Base-by-base conservation (phyloP, 2,113 vertebrate genomes). In the Gnathonemus longibarbis region DNA sequence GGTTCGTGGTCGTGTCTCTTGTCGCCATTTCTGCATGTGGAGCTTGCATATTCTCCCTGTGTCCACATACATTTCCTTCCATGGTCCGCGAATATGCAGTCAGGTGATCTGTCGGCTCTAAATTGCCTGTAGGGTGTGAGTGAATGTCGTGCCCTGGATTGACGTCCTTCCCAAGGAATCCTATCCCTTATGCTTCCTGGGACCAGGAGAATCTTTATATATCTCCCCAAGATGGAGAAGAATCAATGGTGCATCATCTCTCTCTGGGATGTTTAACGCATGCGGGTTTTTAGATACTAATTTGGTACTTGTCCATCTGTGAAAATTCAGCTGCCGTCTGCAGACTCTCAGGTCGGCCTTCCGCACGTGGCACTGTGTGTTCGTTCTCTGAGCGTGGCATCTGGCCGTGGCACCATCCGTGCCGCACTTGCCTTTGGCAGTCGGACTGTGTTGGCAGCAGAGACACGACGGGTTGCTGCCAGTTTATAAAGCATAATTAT, bases 371-470 rank as follows among this genome's bases (percentile, higher is more conserved):
- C 50, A 27, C 19, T 7, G 31, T 31, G 31, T 35, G 48, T 50
- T 49, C 52, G 1, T 56, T 87, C 85, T 27, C 49, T 31, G 87
- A 35, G n/a, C 8, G 50, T 87, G 85, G 35, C 85, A 53, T 31
- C 85, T 87, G 85, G 85, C 50, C 31, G 85, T 24, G 24, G 31
- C 50, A 19, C 27, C 50, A 21, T 35, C 50, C 50, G 9, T 19
- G 80, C 80, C 21, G 83, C 83, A n/a, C 83, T 48, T n/a, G 24
- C n/a, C 45, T 62, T 62, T 89, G 80, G 88, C 88, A 88, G 88
- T 27, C 45, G 13, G 39, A 50, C 15, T 1, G 17, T 5, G 13
- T 21, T 88, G 87, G 70, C 66, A 80, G 31, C 31, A 1, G 70
- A 31, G 15, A 48, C 35, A 1, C 62, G 27, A 6, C 45, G 52